Evolutionary conservation across 1,140 invertebrate species (phyloP).

Genomic region (Nixonia krombeini): DNA sequence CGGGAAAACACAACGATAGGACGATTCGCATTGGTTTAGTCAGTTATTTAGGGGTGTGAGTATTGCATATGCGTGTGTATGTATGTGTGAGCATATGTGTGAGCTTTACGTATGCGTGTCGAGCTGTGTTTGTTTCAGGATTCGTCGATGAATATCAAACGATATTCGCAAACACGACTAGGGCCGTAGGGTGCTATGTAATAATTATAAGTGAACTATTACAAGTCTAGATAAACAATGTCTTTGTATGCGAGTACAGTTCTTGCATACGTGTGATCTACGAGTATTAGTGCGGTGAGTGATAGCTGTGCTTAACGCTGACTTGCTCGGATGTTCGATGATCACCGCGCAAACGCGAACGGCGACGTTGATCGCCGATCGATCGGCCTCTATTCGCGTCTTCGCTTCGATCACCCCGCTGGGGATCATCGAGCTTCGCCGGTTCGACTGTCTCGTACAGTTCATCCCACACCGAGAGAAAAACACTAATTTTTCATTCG

Average conservation of each 20-base stretch:
- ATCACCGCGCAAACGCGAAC: too few relatives aligned
- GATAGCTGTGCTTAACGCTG: constrained; percentile 33
- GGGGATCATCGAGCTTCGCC: too few relatives aligned
- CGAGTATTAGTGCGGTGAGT: constrained; percentile 38
- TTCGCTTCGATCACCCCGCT: too few relatives aligned
- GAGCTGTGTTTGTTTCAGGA: constrained; percentile 11
- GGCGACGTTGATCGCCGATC: too few relatives aligned
- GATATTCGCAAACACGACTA: constrained; percentile 43
- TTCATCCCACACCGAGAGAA: too few relatives aligned
- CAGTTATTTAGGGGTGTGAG: constrained; percentile 1
- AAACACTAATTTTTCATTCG: too few relatives aligned
- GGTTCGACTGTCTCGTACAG: too few relatives aligned
- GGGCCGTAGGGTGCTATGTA: constrained; percentile 31
- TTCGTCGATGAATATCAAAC: constrained; percentile 27
- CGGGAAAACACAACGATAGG: constrained; percentile 55
- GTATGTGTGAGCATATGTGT: too few relatives aligned
- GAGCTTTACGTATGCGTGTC: constrained; percentile 10
- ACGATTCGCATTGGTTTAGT: constrained; percentile 34
- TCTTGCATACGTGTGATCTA: constrained; percentile 26
- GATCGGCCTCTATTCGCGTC: too few relatives aligned
- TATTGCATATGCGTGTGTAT: too few relatives aligned
- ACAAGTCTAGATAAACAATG: constrained; percentile 35
- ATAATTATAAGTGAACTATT: constrained; percentile 47
- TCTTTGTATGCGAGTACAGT: constrained; percentile 2
- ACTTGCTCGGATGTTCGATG: background rate